Evolutionary conservation across 2,888 invertebrate species (phyloP).

Genomic region (Cacoxenus indagator): DNA sequence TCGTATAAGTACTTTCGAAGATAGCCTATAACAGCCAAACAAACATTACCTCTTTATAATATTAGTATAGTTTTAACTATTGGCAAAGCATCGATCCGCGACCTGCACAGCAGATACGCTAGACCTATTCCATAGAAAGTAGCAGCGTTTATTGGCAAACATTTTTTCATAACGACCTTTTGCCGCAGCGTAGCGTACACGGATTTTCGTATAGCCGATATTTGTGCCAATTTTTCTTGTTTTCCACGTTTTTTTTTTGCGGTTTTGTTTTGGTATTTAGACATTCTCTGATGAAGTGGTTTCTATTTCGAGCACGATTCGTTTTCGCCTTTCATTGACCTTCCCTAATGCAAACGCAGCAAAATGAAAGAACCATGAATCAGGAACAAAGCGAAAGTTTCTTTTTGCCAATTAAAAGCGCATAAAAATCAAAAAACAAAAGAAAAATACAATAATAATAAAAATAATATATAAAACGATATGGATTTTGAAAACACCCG

Average conservation of each 20-base stretch:
- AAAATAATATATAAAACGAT: neutral
- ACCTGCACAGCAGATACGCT: too few species aligned
- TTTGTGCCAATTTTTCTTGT: neutral
- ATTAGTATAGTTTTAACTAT: too few species aligned
- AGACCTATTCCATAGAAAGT: too few species aligned
- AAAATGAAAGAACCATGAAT: neutral
- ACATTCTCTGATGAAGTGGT: neutral
- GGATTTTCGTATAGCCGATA: neutral
- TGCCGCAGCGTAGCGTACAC: too few species aligned
- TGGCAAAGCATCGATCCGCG: too few species aligned
- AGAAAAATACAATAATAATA: neutral
- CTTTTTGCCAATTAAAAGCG: neutral
- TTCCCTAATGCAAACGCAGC: neutral
- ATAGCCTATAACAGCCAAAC: too few species aligned
- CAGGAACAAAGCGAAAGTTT: neutral
- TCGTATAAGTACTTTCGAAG: too few species aligned
- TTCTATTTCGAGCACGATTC: neutral
- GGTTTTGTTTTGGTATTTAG: neutral
- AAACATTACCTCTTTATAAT: too few species aligned
- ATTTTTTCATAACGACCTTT: too few species aligned
- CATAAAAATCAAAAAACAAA: neutral
- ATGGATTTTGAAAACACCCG: neutral
- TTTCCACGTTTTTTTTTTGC: neutral
- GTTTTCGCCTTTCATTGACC: neutral
- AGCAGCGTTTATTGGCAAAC: too few species aligned